phyloP scores from a whole-genome alignment of 2,888 invertebrate species.

The Agonopterix alstromeriana region DNA sequence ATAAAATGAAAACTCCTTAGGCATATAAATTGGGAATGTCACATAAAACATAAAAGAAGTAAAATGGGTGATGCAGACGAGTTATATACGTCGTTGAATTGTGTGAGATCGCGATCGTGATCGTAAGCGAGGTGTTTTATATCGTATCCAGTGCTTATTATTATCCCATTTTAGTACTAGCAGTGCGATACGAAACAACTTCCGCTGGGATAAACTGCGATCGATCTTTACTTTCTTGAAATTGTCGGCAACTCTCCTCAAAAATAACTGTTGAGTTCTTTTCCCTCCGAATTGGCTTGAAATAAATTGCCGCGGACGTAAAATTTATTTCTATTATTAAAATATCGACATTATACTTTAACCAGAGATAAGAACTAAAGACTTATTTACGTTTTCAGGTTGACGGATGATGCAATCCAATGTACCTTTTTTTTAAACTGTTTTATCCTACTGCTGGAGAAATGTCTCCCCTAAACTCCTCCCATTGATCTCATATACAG shows the following conservation, averaged over 20 bases:
- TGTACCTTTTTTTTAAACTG: too few species aligned
- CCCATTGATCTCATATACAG: too few species aligned
- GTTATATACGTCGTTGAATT: slow-evolving; percentile 53
- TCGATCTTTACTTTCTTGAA: slow-evolving; percentile 1
- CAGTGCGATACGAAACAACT: slow-evolving; percentile 5
- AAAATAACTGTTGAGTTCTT: slow-evolving; percentile 6
- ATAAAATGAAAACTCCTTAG: slow-evolving; percentile 43
- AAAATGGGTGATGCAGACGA: slow-evolving; percentile 35
- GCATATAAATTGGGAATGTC: slow-evolving; percentile 42
- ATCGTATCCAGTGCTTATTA: slow-evolving; percentile 46
- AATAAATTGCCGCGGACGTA: too few species aligned
- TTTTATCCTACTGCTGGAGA: too few species aligned
- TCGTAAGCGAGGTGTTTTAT: slow-evolving; percentile 47
- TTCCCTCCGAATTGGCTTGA: not conserved
- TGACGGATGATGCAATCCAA: too few species aligned
- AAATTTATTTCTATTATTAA: too few species aligned
- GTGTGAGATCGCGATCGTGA: slow-evolving; percentile 21
- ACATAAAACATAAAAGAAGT: slow-evolving; percentile 42
- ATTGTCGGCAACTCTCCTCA: not conserved
- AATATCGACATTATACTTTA: too few species aligned
- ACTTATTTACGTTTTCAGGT: too few species aligned
- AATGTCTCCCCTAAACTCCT: too few species aligned
- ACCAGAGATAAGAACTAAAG: too few species aligned
- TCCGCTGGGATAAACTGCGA: slow-evolving; percentile 1
- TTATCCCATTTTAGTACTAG: slow-evolving; percentile 36